These are phyloP conservation scores for Cryptoleucopteryx plumbea DNA, from an alignment of 2,113 vertebrate genomes.

Conservation along the genomic window DNA sequence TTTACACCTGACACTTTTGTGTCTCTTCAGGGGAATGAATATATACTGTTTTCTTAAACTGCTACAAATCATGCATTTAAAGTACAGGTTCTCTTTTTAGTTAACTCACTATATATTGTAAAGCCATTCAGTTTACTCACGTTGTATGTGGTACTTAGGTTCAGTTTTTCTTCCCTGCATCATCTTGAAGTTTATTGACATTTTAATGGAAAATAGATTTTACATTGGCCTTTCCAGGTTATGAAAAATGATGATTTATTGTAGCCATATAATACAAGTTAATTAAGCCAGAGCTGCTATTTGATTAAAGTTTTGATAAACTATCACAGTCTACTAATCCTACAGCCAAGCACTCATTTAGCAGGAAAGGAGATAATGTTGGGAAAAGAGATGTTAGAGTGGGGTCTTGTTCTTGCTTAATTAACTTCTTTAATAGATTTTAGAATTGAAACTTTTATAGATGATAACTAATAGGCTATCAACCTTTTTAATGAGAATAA, in stretches of 20 bases:
- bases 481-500: not conserved
- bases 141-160: not conserved
- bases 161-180: not conserved
- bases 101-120: not conserved
- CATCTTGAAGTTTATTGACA: not conserved
- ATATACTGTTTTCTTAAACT: not conserved
- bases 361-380: not conserved
- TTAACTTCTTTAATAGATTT: constrained; percentile 14
- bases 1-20: not conserved
- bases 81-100: not conserved
- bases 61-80: not conserved
- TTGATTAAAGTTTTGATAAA: constrained; percentile 44
- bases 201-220: constrained; percentile 15
- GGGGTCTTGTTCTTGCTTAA: constrained; percentile 10
- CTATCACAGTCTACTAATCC: not conserved
- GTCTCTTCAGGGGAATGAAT: not conserved
- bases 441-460: not conserved
- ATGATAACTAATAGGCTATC: not conserved
- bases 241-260: constrained; percentile 30
- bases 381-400: not conserved
- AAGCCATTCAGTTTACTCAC: not conserved
- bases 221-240: not conserved
- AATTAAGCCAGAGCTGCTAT: constrained; percentile 10
- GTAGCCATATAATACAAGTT: not conserved
- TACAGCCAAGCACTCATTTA: not conserved